Conservation (phyloP, 2,113 vertebrate species). For the Erinaceus europaeus region DNA sequence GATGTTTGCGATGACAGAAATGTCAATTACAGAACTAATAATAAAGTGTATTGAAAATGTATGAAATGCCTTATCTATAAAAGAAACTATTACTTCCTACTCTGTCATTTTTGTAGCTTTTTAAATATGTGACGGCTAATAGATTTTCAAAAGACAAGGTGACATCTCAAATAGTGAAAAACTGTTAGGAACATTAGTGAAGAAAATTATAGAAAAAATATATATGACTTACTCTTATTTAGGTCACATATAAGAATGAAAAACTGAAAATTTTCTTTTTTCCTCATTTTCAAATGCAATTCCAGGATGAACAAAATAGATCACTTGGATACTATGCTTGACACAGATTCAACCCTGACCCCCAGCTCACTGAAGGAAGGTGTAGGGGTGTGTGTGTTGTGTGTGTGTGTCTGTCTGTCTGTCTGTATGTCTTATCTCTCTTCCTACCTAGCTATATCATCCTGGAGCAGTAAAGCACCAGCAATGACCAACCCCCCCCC, state of each 20-base stretch:
- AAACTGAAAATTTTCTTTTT: conserved; percentile 31
- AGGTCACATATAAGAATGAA: neutral
- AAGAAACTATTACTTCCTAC: conserved; percentile 63
- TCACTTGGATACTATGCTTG: too few species aligned
- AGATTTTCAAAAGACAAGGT: conserved; percentile 59
- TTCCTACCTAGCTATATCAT: too few species aligned
- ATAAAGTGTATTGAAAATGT: conserved; percentile 63
- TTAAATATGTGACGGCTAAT: conserved; percentile 46
- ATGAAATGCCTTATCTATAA: conserved; percentile 58
- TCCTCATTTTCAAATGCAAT: conserved; percentile 39
- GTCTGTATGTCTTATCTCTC: too few species aligned
- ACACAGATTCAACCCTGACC: too few species aligned
- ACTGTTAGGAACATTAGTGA: conserved; percentile 7
- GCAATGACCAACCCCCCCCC: too few species aligned
- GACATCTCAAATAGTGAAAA: conserved; percentile 53
- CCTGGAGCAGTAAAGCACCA: too few species aligned
- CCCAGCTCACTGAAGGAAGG: too few species aligned
- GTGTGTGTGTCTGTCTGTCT: too few species aligned
- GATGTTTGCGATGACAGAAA: conserved; percentile 72
- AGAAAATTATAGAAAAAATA: conserved; percentile 44
- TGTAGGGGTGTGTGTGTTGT: too few species aligned
- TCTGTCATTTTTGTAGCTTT: conserved; percentile 59
- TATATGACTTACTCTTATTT: conserved; percentile 10
- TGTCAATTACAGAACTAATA: conserved; percentile 69
- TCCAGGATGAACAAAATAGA: too few species aligned